Evolutionary conservation across 2,113 vertebrate genomes (phyloP).

Genomic region (Prionailurus bengalensis): DNA sequence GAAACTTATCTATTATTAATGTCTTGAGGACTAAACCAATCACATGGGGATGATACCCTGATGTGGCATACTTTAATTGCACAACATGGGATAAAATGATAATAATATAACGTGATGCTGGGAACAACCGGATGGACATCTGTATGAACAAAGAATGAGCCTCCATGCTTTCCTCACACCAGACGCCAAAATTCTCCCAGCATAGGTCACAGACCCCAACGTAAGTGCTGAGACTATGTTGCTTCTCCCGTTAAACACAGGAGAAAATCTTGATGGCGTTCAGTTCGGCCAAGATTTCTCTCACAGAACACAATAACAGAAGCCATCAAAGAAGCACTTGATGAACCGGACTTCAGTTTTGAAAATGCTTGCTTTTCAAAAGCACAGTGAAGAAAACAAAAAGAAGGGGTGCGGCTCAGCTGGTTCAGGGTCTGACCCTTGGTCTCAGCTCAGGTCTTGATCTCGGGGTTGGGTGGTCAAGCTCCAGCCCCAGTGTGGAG

Average conservation of each 20-base stretch:
- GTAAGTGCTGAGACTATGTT: not conserved
- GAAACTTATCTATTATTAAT: not conserved
- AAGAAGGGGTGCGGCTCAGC: too few relatives aligned
- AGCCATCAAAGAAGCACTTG: not conserved
- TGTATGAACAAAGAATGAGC: not conserved
- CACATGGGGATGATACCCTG: not conserved
- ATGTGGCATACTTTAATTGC: not conserved
- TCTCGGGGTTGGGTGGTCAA: too few relatives aligned
- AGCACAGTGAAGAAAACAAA: not conserved
- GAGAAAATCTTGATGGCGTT: not conserved
- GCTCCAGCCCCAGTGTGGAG: too few relatives aligned
- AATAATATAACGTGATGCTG: not conserved
- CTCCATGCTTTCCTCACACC: not conserved
- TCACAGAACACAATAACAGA: not conserved
- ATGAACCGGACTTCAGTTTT: not conserved
- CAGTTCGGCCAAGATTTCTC: not conserved
- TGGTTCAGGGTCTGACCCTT: too few relatives aligned
- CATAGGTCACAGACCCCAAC: not conserved
- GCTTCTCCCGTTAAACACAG: not conserved
- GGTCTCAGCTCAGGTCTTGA: too few relatives aligned
- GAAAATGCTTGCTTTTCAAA: not conserved
- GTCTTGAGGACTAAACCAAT: not conserved
- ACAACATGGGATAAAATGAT: not conserved
- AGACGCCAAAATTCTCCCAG: not conserved
- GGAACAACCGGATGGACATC: not conserved